A percentile compares a stretch with the other conserved stretches of the same genome.
phyloP scores from a whole-genome alignment of 2,113 vertebrate genomes.

The Phalacrocorax brasilianus region DNA sequence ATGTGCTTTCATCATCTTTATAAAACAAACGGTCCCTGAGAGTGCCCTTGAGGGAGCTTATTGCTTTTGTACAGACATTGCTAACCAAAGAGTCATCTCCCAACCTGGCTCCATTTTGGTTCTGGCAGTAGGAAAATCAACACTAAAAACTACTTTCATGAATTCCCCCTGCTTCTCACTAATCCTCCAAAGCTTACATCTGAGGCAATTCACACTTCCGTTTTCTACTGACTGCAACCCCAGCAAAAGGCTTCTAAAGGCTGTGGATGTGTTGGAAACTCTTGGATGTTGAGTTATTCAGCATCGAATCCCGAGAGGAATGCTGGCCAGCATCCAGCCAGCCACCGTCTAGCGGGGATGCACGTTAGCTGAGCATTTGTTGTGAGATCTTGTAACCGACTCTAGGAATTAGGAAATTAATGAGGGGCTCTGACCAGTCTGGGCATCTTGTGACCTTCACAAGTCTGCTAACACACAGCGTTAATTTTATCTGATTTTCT shows the following conservation, averaged over 20 bases:
- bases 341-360: neutral
- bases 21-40: neutral
- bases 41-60: neutral
- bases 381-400: neutral
- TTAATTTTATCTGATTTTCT: neutral
- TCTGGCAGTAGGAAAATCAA: neutral
- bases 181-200: neutral
- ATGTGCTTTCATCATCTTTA: neutral
- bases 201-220: neutral
- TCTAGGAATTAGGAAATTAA: neutral
- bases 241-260: neutral
- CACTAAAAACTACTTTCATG: neutral
- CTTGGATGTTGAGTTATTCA: neutral
- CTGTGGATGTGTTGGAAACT: neutral
- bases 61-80: neutral
- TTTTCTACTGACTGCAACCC: neutral
- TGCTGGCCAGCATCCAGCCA: neutral
- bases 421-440: neutral
- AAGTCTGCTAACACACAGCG: neutral
- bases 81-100: neutral
- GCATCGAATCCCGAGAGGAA: slow-evolving; percentile 20
- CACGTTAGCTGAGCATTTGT: neutral
- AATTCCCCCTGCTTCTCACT: neutral
- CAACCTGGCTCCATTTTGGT: neutral
- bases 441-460: slow-evolving; percentile 6